Evolutionary conservation across 2,888 invertebrate genomes (phyloP).

Genomic region (Aspidapion aeneum): DNA sequence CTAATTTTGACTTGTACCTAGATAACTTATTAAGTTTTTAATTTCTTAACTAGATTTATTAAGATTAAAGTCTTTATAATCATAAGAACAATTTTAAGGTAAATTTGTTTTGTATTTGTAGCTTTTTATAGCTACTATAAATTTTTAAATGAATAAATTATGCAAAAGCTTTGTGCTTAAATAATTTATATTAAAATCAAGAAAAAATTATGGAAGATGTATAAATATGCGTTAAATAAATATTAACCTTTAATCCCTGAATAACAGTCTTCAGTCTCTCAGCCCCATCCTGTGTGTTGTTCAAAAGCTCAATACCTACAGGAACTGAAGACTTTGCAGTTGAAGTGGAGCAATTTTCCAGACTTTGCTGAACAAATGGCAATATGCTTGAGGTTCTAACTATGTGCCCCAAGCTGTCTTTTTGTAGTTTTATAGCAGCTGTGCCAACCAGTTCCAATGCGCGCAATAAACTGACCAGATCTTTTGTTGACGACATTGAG

Average conservation of each 20-base stretch:
- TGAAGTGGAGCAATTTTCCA: constrained; percentile 27
- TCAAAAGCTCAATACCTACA: constrained; percentile 35
- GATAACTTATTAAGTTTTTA: too few relatives aligned
- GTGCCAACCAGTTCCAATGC: constrained; percentile 66
- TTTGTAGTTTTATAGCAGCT: constrained; percentile 64
- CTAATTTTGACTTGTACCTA: too few relatives aligned
- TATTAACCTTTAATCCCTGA: constrained; percentile 65
- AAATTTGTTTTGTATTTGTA: too few relatives aligned
- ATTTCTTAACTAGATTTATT: too few relatives aligned
- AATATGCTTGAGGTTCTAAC: constrained; percentile 63
- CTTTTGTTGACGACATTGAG: constrained; percentile 58
- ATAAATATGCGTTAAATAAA: too few relatives aligned
- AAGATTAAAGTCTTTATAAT: too few relatives aligned
- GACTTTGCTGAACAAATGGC: constrained; percentile 32
- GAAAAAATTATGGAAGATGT: too few relatives aligned
- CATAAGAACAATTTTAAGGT: too few relatives aligned
- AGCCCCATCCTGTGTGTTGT: constrained; percentile 51
- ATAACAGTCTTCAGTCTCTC: constrained; percentile 67
- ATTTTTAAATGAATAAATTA: too few relatives aligned
- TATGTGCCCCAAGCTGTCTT: constrained; percentile 55
- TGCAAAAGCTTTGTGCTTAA: too few relatives aligned
- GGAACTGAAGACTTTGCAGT: constrained; percentile 16
- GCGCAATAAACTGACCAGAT: constrained; percentile 63
- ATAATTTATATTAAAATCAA: too few relatives aligned
- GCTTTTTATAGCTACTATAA: too few relatives aligned